phyloP scores from a whole-genome alignment of 23 tunicate species.

The Styela clava region DNA sequence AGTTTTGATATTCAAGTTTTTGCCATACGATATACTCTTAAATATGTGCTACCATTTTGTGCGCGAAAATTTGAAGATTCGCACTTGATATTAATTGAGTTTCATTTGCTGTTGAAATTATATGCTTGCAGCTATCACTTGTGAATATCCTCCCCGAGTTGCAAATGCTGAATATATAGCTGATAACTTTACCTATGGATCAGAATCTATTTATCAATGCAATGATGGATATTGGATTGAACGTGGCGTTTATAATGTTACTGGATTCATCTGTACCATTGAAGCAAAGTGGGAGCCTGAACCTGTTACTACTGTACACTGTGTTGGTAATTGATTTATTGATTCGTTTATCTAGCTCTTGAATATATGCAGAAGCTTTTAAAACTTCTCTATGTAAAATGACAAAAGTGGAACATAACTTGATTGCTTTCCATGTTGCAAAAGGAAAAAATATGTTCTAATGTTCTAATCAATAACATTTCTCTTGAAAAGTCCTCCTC shows the following conservation, averaged over 20 bases:
- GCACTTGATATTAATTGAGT: too few relatives aligned
- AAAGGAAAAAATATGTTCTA: neutral
- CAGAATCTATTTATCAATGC: conserved; percentile 39
- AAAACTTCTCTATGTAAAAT: too few relatives aligned
- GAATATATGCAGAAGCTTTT: neutral
- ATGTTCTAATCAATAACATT: too few relatives aligned
- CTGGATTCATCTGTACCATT: conserved; percentile 34
- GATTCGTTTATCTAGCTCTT: neutral
- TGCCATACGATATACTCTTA: too few relatives aligned
- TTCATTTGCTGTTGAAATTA: too few relatives aligned
- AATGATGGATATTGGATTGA: conserved; percentile 58
- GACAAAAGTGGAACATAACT: too few relatives aligned
- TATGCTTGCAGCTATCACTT: conserved; percentile 35
- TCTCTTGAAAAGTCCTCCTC: too few relatives aligned
- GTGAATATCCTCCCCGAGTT: conserved; percentile 39
- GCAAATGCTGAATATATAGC: conserved; percentile 24
- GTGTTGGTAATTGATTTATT: conserved; percentile 38
- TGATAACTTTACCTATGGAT: conserved; percentile 14
- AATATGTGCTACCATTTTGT: too few relatives aligned
- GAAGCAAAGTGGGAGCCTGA: conserved; percentile 52
- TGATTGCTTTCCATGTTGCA: neutral
- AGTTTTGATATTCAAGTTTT: too few relatives aligned
- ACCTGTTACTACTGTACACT: conserved; percentile 38
- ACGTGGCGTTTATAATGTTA: conserved; percentile 36
- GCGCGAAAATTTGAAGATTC: too few relatives aligned